These are phyloP conservation scores for Sussaba pulchella DNA, from an alignment of 2,888 invertebrate genomes.

Conservation along the genomic window DNA sequence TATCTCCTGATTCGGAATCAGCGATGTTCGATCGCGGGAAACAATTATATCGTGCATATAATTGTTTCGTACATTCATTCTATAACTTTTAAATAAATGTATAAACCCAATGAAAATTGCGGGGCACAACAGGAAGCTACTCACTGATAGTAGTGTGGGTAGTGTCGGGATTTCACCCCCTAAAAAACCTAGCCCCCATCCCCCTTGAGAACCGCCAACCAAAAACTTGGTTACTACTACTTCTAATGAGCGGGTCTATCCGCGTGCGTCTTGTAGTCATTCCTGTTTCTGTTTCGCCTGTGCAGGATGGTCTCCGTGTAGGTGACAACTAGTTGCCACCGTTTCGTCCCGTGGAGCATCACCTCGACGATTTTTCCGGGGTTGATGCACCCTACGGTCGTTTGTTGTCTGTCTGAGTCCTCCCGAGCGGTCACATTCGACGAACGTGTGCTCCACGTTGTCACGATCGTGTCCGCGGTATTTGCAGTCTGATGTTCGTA, in stretches of 20 bases:
- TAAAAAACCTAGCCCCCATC: too few relatives aligned
- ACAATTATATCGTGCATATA: too few relatives aligned
- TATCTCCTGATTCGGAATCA: too few relatives aligned
- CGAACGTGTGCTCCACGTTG: conserved; percentile 49
- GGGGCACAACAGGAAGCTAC: too few relatives aligned
- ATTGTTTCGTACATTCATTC: too few relatives aligned
- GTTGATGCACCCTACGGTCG: conserved; percentile 24
- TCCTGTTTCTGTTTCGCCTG: not conserved
- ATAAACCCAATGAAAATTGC: too few relatives aligned
- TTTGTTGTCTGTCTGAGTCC: not conserved
- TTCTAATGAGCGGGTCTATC: not conserved
- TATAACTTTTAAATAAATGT: too few relatives aligned
- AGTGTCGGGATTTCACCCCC: too few relatives aligned
- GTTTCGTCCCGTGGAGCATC: conserved; percentile 46
- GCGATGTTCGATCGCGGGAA: too few relatives aligned
- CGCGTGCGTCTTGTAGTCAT: not conserved
- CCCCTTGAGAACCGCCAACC: too few relatives aligned
- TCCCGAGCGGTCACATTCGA: conserved; percentile 45
- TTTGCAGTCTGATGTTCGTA: conserved; percentile 33
- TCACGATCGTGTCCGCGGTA: not conserved
- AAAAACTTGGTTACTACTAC: not conserved
- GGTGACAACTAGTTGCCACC: conserved; percentile 18
- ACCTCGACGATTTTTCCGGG: conserved; percentile 47
- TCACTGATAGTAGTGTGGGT: too few relatives aligned
- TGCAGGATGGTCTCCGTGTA: conserved; percentile 29